These are phyloP conservation scores for Puffinus mauretanicus DNA, from an alignment of 2,113 vertebrate genomes.

Conservation along the genomic window DNA sequence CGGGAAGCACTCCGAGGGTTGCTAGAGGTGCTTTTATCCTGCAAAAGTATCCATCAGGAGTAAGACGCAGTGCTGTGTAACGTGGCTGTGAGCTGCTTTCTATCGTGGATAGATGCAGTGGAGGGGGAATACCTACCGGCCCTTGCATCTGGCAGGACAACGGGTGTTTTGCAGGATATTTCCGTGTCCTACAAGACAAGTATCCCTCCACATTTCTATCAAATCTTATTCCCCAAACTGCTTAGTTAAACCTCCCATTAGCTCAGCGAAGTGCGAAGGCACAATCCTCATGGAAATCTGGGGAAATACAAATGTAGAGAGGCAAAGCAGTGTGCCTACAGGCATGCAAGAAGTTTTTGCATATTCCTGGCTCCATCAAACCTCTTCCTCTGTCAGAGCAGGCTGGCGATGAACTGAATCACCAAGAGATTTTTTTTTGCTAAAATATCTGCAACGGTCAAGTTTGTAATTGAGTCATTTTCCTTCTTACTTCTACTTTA, in stretches of 20 bases:
- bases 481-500: not conserved
- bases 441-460: not conserved
- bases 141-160: not conserved
- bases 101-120: rapidly evolving
- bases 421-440: not conserved
- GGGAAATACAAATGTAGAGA: not conserved
- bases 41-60: not conserved
- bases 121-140: not conserved
- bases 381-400: not conserved
- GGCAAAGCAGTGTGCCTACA: not conserved
- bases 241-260: not conserved
- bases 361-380: not conserved
- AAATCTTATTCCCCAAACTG: not conserved
- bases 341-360: not conserved
- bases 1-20: not conserved
- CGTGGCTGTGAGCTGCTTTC: not conserved
- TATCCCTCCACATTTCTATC: not conserved
- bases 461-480: not conserved
- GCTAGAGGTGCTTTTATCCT: not conserved
- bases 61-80: not conserved
- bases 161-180: not conserved
- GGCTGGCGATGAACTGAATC: not conserved
- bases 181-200: not conserved
- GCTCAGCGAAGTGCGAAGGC: not conserved
- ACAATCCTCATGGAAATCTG: not conserved